Evolutionary conservation across 2,113 vertebrate species (phyloP).

Genomic region (Elaphurus davidianus): DNA sequence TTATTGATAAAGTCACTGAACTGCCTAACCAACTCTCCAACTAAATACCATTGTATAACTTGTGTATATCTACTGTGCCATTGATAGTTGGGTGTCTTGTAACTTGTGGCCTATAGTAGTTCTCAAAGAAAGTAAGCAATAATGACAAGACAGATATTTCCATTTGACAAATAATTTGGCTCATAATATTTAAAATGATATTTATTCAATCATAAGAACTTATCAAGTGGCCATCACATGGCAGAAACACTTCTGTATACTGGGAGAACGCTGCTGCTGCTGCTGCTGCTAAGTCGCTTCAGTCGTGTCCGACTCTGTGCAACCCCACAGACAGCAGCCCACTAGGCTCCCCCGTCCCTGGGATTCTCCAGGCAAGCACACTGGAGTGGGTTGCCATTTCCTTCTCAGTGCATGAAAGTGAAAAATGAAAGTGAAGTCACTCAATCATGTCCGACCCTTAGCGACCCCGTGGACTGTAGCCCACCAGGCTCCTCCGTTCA

Average conservation of each 20-base stretch:
- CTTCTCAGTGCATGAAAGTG: no score
- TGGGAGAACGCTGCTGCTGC: not conserved
- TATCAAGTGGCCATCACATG: not conserved
- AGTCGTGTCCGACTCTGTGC: no score
- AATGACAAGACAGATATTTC: not conserved
- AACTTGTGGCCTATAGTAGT: not conserved
- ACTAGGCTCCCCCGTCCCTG: no score
- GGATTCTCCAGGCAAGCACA: no score
- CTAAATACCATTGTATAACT: not conserved
- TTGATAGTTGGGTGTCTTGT: not conserved
- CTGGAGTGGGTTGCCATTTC: no score
- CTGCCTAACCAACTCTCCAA: not conserved
- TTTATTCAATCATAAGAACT: not conserved
- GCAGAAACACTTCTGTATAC: not conserved
- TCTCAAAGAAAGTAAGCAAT: not conserved
- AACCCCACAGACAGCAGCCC: no score
- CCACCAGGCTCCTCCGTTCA: no score
- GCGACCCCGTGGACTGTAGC: no score
- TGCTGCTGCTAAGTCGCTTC: no score
- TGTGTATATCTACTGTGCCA: not conserved
- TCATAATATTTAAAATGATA: not conserved
- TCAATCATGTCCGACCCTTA: no score
- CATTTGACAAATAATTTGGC: not conserved
- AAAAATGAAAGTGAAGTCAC: no score
- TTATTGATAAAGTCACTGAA: not conserved